Base-by-base conservation (phyloP, 2,797 vertebrate species). In the Falco berigora region DNA sequence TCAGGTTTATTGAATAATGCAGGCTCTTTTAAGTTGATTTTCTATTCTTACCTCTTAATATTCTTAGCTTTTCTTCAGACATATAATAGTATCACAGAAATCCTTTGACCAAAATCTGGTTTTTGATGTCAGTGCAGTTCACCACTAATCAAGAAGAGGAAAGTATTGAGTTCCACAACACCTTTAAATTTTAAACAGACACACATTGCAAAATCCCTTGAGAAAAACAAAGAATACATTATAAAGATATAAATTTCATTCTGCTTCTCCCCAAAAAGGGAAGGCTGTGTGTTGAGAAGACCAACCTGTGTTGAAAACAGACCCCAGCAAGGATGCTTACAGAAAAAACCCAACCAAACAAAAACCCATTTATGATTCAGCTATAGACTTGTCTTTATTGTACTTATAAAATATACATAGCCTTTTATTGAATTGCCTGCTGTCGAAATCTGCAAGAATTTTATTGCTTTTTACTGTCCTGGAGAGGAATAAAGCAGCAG, bases 361-460 rank as follows among this genome's bases (percentile, higher is more conserved):
- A 73, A 76, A 82, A 24, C 67, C 77, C 93, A 68, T 97, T 97
- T 97, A 97, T 90, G 95, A 95, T 97, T 94, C 93, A 96, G 93
- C 97, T 88, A 92, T 94, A 96, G 96, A 96, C 97, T 97, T 97
- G 95, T 97, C 97, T 98, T 98, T 98, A 98, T 98, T 98, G 98
- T 98, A 97, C 98, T 98, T 98, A 98, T 98, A 98, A 98, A 98
- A 98, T 98, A 98, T 98, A 98, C 98, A 98, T 98, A 97, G 97
- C 97, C 90, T 97, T 98, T 98, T 98, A 98, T 98, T 98, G 98
- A 98, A 98, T 98, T 98, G 98, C 97, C 98, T 97, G 97, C 98
- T 98, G 98, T 98, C 95, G 63, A 97, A 98, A 98, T 98, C 98
- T 98, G 98, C 98, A 98, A 98, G 97, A 98, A 98, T 97, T 98